These are phyloP conservation scores for Tragulus kanchil DNA, from an alignment of 2,113 vertebrate species.

Conservation along the genomic window DNA sequence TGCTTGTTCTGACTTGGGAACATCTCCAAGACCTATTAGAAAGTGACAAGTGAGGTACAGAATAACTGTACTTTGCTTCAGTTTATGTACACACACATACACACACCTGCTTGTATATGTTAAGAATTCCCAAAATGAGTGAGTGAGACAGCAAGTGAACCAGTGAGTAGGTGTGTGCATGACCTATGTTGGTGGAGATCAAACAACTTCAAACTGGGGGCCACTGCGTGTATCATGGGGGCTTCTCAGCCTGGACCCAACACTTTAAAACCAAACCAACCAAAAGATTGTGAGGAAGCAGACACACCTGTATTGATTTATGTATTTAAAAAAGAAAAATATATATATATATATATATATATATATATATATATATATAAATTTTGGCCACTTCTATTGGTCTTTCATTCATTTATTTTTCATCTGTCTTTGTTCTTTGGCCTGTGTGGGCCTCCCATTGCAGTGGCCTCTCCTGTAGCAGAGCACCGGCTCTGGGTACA, in stretches of 20 bases:
- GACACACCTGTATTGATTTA: rapidly evolving
- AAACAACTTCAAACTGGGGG: neutral
- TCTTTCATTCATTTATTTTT: too few relatives aligned
- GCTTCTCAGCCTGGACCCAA: neutral
- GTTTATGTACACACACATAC: rapidly evolving
- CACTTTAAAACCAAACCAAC: neutral
- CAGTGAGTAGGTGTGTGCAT: rapidly evolving
- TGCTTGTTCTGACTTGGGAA: neutral
- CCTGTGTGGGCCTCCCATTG: too few relatives aligned
- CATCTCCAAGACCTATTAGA: neutral
- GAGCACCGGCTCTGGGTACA: too few relatives aligned
- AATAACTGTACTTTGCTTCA: rapidly evolving
- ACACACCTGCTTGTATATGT: neutral
- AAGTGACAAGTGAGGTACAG: neutral
- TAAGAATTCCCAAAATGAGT: too few relatives aligned
- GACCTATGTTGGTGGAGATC: rapidly evolving
- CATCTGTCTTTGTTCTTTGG: too few relatives aligned
- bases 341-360: too few relatives aligned
- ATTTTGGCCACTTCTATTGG: too few relatives aligned
- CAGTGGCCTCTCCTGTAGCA: too few relatives aligned
- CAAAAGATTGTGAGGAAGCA: neutral
- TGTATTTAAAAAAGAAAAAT: too few relatives aligned
- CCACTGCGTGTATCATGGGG: neutral
- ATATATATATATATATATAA: too few relatives aligned
- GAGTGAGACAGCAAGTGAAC: too few relatives aligned